Base-by-base conservation (phyloP, 2,113 vertebrate genomes). In the Alligator mississippiensis region DNA sequence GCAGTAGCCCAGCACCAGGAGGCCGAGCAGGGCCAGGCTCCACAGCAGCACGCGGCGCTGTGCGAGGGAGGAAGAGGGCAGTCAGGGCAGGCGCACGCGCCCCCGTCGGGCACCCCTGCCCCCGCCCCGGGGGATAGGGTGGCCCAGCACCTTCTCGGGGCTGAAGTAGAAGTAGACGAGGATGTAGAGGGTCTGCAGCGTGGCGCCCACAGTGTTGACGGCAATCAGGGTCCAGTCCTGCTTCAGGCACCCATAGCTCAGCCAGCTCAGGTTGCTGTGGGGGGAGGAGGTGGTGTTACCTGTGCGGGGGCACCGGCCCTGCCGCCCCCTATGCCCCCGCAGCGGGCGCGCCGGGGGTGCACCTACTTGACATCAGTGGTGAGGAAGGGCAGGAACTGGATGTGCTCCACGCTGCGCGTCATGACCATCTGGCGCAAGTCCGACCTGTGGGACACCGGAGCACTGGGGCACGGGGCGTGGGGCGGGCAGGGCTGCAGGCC, bases 351-450 rank as follows among this genome's bases (percentile, higher is more conserved):
- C 38, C 38, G 6, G 6, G 38, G 38, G 38, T 38, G 38, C 81
- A 30, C 16, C 97, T 97, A 99, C 99, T 99, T 99, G 91, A 99
- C 95, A 66, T 98, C 98, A 0, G 99, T 99, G 87, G 98, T 99
- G 94, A 99, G 98, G 94, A 99, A 99, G 47, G 99, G 99, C 76
- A 99, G 98, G 93, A 99, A 99, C 97, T 99, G 99, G 95, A 99
- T 97, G 62, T 98, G 99, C 58, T 99, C 99, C 87, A 99, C 97
- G 58, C 98, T 99, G 94, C 97, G 98, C 77, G 97, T 97, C 5
- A 91, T 91, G 88, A 94, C 91, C 98, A 99, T 99, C 96, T 98
- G 98, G 91, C 96, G 98, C 83, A 99, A 96, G 97, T 99, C 99
- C 24, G 98, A 98, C 95, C 99, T 99, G 85, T 68, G 58, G 76